Base-by-base conservation (phyloP, 2,113 vertebrate genomes). In the Sylvia atricapilla region DNA sequence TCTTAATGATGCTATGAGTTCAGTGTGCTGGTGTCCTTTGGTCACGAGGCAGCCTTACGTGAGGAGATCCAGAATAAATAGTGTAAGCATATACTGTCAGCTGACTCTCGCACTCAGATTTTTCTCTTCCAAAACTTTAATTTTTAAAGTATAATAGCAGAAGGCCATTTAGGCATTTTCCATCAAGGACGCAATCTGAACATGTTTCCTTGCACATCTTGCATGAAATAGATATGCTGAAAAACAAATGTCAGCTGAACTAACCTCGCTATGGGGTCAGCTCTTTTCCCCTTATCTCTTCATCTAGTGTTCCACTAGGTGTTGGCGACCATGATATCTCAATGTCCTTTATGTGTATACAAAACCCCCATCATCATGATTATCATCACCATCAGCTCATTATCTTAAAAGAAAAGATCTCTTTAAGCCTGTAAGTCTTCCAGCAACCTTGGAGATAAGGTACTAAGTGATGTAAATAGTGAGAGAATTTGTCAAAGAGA, bases 381-480 rank as follows among this genome's bases (percentile, higher is more conserved):
- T 46, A 66, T 69, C 72, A 70, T 78, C 74, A 79, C 66, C 64
- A 89, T 18, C 73, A 27, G 7, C 25, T 84, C 28, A 30, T 80
- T 96, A 90, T 90, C 94, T 93, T 84, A 30, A 92, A 93, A 80
- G 28, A 78, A 94, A 88, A 81, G 21, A 90, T 90, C 68, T 80
- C 47, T 91, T 80, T 66, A 76, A 84, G 23, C 15, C 25, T 75
- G 5, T 64, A 58, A 95, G 37, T 85, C 76, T 60, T 89, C 60
- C 49, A 35, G 76, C 76, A 87, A 28, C 69, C 30, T 68, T 79
- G 66, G 39, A 87, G 44, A 87, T 92, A 90, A 90, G 69, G 53
- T 28, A 89, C 23, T 13, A 62, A 89, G 79, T 69, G 20, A 50
- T 86, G 92, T 78, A 84, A 95, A 95, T 64, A 75, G 69, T 68